Percentiles rank a stretch among this genome's conserved stretches.
phyloP scores from a whole-genome alignment of 2,888 invertebrate genomes.

The Oasisia sp. region DNA sequence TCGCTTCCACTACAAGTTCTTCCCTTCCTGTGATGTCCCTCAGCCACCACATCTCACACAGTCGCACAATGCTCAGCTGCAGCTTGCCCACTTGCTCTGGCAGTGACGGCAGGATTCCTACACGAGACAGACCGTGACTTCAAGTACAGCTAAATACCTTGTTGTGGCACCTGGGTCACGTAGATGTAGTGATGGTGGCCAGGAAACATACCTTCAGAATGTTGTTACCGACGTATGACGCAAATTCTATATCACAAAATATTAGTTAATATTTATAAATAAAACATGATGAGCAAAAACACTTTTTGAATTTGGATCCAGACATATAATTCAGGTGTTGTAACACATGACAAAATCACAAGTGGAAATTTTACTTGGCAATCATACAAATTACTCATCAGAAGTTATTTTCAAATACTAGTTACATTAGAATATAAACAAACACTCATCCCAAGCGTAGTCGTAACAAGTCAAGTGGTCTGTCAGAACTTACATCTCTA shows the following conservation, averaged over 20 bases:
- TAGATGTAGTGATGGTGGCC: background rate
- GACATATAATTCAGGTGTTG: too few relatives aligned
- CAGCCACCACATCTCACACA: conserved; percentile 60
- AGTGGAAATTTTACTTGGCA: too few relatives aligned
- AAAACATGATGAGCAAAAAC: background rate
- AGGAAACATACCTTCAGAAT: background rate
- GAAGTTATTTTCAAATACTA: background rate
- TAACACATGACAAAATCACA: too few relatives aligned
- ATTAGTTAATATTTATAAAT: background rate
- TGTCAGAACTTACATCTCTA: background rate
- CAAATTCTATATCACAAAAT: background rate
- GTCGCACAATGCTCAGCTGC: conserved; percentile 45
- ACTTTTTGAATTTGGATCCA: background rate
- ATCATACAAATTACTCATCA: background rate
- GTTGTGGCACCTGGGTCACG: background rate
- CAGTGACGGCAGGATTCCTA: conserved; percentile 33
- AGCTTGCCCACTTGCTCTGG: conserved; percentile 46
- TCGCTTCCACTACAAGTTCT: conserved; percentile 49
- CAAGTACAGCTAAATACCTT: background rate
- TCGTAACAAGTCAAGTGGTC: background rate
- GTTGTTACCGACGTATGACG: background rate
- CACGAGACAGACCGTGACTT: background rate
- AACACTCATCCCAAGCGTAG: too few relatives aligned
- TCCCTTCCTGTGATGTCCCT: conserved; percentile 47
- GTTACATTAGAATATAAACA: background rate